Conservation (phyloP, 2,888 invertebrate genomes). For the Acanthopleura granulata region DNA sequence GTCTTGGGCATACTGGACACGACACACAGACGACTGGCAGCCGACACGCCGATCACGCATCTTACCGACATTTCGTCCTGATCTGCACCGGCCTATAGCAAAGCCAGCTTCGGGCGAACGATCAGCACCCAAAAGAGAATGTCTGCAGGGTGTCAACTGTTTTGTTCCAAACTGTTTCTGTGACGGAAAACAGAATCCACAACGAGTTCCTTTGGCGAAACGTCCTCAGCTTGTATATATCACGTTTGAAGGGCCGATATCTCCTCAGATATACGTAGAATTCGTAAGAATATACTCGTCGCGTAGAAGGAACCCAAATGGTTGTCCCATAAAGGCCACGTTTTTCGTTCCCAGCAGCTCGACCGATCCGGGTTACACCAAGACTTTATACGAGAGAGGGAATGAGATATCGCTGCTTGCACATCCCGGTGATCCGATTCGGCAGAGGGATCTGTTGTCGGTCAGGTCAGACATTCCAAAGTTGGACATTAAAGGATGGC, state of each 20-base stretch:
- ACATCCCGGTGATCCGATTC: neutral
- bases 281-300: slow-evolving; percentile 37
- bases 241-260: slow-evolving; percentile 46
- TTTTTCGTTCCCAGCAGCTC: slow-evolving; percentile 8
- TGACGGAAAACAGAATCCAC: slow-evolving; percentile 12
- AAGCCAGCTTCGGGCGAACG: neutral
- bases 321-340: slow-evolving; percentile 10
- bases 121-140: slow-evolving; percentile 27
- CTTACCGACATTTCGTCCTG: neutral
- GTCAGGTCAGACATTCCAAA: neutral
- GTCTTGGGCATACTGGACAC: neutral
- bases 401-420: slow-evolving; percentile 11
- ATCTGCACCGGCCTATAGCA: neutral
- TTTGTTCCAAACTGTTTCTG: slow-evolving; percentile 7
- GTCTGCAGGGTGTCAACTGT: slow-evolving; percentile 11
- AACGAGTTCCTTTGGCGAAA: slow-evolving; percentile 29
- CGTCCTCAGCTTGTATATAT: slow-evolving; percentile 50
- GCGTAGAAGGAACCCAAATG: slow-evolving; percentile 24
- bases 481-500: neutral
- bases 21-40: neutral
- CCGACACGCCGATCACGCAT: neutral
- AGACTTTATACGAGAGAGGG: neutral
- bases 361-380: slow-evolving; percentile 1
- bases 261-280: slow-evolving; percentile 40
- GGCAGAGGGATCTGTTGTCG: neutral